Conservation (phyloP, 2,888 invertebrate genomes). For the Thelaira solivaga region DNA sequence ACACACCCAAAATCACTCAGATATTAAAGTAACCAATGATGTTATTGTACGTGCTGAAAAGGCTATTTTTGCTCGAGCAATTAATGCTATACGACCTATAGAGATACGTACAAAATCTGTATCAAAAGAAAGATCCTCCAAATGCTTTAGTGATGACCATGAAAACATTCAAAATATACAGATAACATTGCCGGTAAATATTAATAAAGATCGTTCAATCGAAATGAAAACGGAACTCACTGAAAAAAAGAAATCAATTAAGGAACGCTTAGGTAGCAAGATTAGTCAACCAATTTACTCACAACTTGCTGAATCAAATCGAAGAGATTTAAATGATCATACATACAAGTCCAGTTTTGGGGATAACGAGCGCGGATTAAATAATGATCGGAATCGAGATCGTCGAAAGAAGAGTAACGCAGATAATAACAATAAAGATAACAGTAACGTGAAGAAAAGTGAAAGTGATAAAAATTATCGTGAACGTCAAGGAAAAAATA, state of each 20-base stretch:
- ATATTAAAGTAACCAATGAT: slow-evolving; percentile 87
- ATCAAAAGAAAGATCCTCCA: slow-evolving; percentile 79
- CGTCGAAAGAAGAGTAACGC: slow-evolving; percentile 59
- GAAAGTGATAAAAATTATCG: slow-evolving; percentile 54
- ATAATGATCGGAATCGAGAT: slow-evolving; percentile 56
- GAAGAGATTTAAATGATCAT: slow-evolving; percentile 44
- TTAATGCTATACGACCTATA: slow-evolving; percentile 86
- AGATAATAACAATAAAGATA: slow-evolving; percentile 38
- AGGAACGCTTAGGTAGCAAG: slow-evolving; percentile 86
- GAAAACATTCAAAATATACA: slow-evolving; percentile 75
- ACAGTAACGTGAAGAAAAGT: slow-evolving; percentile 41
- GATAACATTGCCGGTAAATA: slow-evolving; percentile 78
- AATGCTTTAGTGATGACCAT: slow-evolving; percentile 76
- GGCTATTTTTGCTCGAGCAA: slow-evolving; percentile 92
- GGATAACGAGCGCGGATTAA: slow-evolving; percentile 26
- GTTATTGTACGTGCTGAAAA: slow-evolving; percentile 94
- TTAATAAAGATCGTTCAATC: slow-evolving; percentile 75
- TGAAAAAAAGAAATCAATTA: slow-evolving; percentile 80
- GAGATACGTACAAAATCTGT: slow-evolving; percentile 84
- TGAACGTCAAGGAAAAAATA: slow-evolving; percentile 62
- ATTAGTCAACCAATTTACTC: slow-evolving; percentile 65
- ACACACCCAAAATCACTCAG: slow-evolving; percentile 57
- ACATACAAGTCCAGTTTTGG: slow-evolving; percentile 14
- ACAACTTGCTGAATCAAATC: slow-evolving; percentile 60
- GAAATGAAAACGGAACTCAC: slow-evolving; percentile 66